Percentiles rank a stretch among this genome's conserved stretches.
phyloP scores from a whole-genome alignment of 2,888 invertebrate genomes.

The Tolmerus cingulatus region DNA sequence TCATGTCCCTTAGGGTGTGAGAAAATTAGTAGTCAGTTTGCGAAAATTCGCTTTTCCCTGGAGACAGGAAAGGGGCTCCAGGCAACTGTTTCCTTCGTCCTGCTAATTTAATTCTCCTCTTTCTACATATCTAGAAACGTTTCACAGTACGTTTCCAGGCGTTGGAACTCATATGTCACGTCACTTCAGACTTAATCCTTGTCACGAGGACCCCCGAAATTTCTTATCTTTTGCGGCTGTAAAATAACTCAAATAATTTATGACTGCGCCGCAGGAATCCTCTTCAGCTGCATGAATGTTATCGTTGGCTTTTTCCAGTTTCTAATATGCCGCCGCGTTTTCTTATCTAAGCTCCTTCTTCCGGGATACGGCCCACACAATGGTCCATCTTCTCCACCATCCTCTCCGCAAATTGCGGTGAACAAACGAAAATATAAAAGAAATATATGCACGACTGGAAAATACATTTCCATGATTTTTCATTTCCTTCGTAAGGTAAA shows the following conservation, averaged over 20 bases:
- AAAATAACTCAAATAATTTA: slow-evolving; percentile 37
- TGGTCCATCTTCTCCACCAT: neutral
- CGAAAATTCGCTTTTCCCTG: neutral
- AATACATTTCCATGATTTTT: slow-evolving; percentile 42
- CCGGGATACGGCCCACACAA: neutral
- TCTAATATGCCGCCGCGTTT: slow-evolving; percentile 30
- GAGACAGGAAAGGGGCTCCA: neutral
- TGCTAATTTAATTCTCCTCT: neutral
- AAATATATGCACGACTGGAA: slow-evolving; percentile 26
- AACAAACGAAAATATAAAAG: slow-evolving; percentile 20
- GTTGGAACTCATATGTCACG: slow-evolving; percentile 27
- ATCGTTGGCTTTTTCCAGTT: slow-evolving; percentile 21
- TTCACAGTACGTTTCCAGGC: slow-evolving; percentile 32
- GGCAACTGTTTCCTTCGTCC: neutral
- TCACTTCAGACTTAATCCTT: slow-evolving; percentile 39
- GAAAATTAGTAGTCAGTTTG: neutral
- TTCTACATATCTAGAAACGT: neutral
- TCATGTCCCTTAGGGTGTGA: neutral
- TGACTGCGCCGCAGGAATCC: slow-evolving; percentile 19
- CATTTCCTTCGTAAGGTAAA: slow-evolving; percentile 15
- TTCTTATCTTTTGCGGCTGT: slow-evolving; percentile 30
- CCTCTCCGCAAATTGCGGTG: neutral
- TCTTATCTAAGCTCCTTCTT: slow-evolving; percentile 14
- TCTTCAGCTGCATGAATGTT: slow-evolving; percentile 12
- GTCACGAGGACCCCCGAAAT: neutral